Conservation (phyloP, 2,797 vertebrate genomes). For the Cirrhinus molitorella region DNA sequence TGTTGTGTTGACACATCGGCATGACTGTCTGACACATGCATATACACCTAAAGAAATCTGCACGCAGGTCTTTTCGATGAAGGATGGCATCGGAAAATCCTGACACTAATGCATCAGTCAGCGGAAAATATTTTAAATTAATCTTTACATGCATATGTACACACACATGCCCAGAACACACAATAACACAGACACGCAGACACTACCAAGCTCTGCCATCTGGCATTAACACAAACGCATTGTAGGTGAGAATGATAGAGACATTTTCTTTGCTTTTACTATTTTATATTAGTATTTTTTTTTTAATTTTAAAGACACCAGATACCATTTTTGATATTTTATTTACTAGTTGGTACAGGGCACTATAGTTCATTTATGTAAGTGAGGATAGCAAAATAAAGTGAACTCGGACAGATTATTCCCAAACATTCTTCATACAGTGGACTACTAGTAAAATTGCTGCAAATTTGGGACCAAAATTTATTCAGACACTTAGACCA, state of each 20-base stretch:
- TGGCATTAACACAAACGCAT: slow-evolving; percentile 78
- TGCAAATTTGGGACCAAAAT: too few species aligned
- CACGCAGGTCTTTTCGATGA: slow-evolving; percentile 65
- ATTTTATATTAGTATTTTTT: background rate
- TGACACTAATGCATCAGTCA: slow-evolving; percentile 77
- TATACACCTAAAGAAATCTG: slow-evolving; percentile 21
- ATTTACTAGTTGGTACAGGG: too few species aligned
- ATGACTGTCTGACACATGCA: slow-evolving; percentile 60
- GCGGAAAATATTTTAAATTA: slow-evolving; percentile 79
- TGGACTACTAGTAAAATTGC: too few species aligned
- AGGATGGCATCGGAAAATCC: slow-evolving; percentile 74
- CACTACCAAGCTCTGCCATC: slow-evolving; percentile 49
- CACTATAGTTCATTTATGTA: too few species aligned
- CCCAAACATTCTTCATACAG: too few species aligned
- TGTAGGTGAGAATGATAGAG: slow-evolving; percentile 62
- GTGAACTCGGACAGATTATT: too few species aligned
- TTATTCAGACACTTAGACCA: too few species aligned
- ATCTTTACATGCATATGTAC: slow-evolving; percentile 15
- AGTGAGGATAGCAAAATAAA: too few species aligned
- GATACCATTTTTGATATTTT: too few species aligned
- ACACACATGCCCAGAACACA: background rate
- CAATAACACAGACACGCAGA: slow-evolving; percentile 15
- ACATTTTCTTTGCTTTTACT: background rate
- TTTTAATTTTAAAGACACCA: too few species aligned
- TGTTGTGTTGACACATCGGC: slow-evolving; percentile 81